These are phyloP conservation scores for Molossus molossus DNA, from an alignment of 2,797 vertebrate genomes.

Conservation along the genomic window DNA sequence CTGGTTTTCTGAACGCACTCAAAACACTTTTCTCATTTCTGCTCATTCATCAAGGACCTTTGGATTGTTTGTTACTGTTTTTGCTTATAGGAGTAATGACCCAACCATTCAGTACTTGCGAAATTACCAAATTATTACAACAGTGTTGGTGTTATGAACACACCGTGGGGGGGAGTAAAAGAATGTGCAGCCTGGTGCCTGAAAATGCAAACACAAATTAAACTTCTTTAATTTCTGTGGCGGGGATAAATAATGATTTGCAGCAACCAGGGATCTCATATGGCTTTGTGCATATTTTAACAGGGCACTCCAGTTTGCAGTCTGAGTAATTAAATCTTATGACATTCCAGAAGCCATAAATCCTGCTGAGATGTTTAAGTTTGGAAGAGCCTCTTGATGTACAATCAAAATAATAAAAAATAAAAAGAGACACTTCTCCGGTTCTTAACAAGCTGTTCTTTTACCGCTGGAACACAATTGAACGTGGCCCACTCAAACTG, in stretches of 20 bases:
- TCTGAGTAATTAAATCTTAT: constrained; percentile 90
- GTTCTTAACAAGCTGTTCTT: constrained; percentile 89
- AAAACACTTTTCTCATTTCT: constrained; percentile 30
- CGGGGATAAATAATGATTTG: constrained; percentile 88
- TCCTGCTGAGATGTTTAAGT: constrained; percentile 91
- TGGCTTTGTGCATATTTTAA: constrained; percentile 89
- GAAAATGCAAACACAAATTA: constrained; percentile 86
- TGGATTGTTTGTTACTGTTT: constrained; percentile 32
- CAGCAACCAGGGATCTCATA: constrained; percentile 77
- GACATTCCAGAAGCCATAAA: constrained; percentile 88
- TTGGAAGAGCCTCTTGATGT: constrained; percentile 89
- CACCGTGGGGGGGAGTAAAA: neutral
- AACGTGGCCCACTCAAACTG: constrained; percentile 85
- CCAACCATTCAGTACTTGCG: neutral
- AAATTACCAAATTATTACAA: neutral
- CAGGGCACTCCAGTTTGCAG: constrained; percentile 82
- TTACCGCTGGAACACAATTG: constrained; percentile 88
- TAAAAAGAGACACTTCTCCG: constrained; percentile 81
- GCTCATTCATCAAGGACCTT: constrained; percentile 52
- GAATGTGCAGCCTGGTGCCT: neutral
- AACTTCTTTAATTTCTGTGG: constrained; percentile 84
- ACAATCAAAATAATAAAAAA: constrained; percentile 87
- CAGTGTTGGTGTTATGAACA: neutral
- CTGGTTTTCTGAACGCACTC: constrained; percentile 63
- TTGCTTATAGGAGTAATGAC: neutral